Conservation (phyloP, 2,888 invertebrate species). For the Mimumesa dahlbomi region DNA sequence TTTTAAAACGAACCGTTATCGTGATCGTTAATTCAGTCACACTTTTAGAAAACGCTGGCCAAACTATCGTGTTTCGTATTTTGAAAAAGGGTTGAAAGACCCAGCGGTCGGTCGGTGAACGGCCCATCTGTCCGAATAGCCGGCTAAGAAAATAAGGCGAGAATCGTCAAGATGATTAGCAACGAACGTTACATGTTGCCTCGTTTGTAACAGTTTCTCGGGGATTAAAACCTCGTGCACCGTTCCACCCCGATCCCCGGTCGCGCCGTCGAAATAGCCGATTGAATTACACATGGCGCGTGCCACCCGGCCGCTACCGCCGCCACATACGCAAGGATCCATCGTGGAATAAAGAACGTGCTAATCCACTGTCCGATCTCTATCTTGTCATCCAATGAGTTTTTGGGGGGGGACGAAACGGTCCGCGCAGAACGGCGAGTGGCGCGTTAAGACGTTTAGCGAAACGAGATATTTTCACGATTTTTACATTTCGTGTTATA, state of each 20-base stretch:
- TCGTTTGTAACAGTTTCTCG: slow-evolving; percentile 66
- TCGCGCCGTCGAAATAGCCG: slow-evolving; percentile 73
- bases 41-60: too few species aligned
- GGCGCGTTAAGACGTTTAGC: too few species aligned
- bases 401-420: slow-evolving; percentile 9
- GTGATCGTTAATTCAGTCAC: too few species aligned
- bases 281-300: slow-evolving; percentile 79
- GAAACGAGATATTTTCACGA: too few species aligned
- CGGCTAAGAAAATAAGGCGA: slow-evolving; percentile 71
- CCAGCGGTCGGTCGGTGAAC: neutral
- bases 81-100: slow-evolving; percentile 58
- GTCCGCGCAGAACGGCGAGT: too few species aligned
- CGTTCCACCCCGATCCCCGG: slow-evolving; percentile 18
- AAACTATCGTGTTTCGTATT: slow-evolving; percentile 65
- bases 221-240: slow-evolving; percentile 59
- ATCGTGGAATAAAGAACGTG: slow-evolving; percentile 37
- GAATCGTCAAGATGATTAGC: slow-evolving; percentile 61
- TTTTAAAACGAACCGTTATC: too few species aligned
- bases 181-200: neutral
- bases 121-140: slow-evolving; percentile 61
- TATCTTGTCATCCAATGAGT: slow-evolving; percentile 49
- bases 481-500: too few species aligned
- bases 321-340: slow-evolving; percentile 39
- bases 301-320: slow-evolving; percentile 72
- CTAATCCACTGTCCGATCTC: slow-evolving; percentile 39